Evolutionary conservation across 2,888 invertebrate genomes (phyloP).

Genomic region (Torymus tubicola): DNA sequence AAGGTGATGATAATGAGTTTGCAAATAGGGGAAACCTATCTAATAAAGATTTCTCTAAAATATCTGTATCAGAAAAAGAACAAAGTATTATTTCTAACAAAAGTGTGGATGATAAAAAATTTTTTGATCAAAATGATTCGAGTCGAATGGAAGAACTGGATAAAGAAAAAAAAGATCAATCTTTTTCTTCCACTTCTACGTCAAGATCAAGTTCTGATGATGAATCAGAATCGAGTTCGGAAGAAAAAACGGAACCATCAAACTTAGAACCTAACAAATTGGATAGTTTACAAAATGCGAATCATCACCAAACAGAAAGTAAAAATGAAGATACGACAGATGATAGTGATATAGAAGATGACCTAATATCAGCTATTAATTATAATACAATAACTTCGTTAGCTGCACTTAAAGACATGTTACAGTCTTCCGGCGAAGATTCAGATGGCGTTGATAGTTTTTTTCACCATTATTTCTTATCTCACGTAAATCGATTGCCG

Average conservation of each 20-base stretch:
- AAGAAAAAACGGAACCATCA: slow-evolving; percentile 71
- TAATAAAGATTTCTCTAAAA: no score
- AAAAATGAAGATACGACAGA: slow-evolving; percentile 74
- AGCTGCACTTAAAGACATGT: slow-evolving; percentile 83
- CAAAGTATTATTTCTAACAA: neutral
- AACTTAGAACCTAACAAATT: slow-evolving; percentile 59
- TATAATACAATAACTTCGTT: slow-evolving; percentile 84
- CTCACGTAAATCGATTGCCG: slow-evolving; percentile 84
- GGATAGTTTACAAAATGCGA: no score
- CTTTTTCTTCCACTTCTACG: slow-evolving; percentile 4
- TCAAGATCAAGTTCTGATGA: slow-evolving; percentile 66
- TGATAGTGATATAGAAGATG: slow-evolving; percentile 82
- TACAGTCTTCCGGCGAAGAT: slow-evolving; percentile 80
- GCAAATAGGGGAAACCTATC: no score
- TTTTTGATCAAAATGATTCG: slow-evolving; percentile 3
- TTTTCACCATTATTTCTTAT: slow-evolving; percentile 85
- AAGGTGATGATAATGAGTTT: neutral
- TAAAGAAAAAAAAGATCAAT: slow-evolving; percentile 11
- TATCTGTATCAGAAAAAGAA: neutral
- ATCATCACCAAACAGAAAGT: no score
- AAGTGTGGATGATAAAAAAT: neutral
- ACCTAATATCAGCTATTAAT: slow-evolving; percentile 82
- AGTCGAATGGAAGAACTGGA: slow-evolving; percentile 3
- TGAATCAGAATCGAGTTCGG: slow-evolving; percentile 73
- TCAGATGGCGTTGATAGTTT: slow-evolving; percentile 79